Base-by-base conservation (phyloP, 2,113 vertebrate genomes). In the Sorex araneus region DNA sequence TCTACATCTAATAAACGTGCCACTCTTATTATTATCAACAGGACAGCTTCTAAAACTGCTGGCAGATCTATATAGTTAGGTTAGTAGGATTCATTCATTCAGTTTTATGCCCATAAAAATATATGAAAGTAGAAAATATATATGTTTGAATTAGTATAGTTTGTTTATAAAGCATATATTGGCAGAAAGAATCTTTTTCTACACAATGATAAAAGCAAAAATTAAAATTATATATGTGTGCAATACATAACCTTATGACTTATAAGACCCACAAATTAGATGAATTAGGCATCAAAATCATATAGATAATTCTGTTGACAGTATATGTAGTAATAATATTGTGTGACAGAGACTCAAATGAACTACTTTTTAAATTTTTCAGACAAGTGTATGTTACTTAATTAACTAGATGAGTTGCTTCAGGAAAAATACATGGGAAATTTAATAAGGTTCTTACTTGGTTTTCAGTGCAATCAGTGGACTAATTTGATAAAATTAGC, bases 1-100 rank as follows among this genome's bases (percentile, higher is more conserved):
- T 47, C 3, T 92, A 92, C 8, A 91, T 95, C 54, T 91, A 91
- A 89, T 90, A 95, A 93, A 97, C 89, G 94, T 90, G 28, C 50
- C 85, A 50, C 64, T 94, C 79, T 95, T 47, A 92, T 91, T 95
- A 96, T 96, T 94, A 95, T 97, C 86, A 96, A 73, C 40, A 93
- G 88, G 88, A 94, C 50, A 93, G 47, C 45, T 95, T 97, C 63
- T 32, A 84, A 96, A 97, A 87, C 8, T 16, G 43, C 88, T 90
- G 23, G 66, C 82, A 97, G 88, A 89, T 67, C 84, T 95, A 71
- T 89, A 90, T 30, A 92, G 80, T 95, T 93, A 30, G 28, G 50
- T 13, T 94, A 77, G 54, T 85, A 87, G 75, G 8, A 34, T 32
- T 95, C 86, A 69, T 36, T 95, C 28, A 96, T 91, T 93, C 84